Evolutionary conservation across 2,113 vertebrate species (phyloP), one percentile per base, ranked within the genome.

Genomic region (Vulpes ferrilata): DNA sequence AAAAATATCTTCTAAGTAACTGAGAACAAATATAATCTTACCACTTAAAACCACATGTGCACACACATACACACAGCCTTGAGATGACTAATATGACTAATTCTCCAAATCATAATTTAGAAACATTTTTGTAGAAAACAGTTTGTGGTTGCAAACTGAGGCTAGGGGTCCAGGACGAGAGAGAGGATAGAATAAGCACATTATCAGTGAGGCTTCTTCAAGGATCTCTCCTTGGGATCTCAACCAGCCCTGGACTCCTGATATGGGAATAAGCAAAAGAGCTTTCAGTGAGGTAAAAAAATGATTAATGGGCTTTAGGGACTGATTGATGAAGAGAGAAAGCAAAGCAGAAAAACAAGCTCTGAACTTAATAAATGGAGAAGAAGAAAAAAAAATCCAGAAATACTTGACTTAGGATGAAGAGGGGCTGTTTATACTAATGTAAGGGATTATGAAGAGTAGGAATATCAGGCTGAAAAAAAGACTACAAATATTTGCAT

Each of bases 261-360:
- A 93, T 92, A 87, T 73, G 96, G 97, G 90, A 96, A 84, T 95
- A 87, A 97, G 89, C 92, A 84, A 94, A 89, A 67, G 81, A 73
- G 76, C 92, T 95, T 92, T 90, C 92, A 91, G 83, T 92, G 84
- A 87, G 92, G 83, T 88, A 84, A 95, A 85, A 86, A 96, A 82
- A 97, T 96, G 97, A 98, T 98, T 95, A 98, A 98, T 98, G 96
- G 92, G 83, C 48, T 90, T 93, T 71, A 84, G 96, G 80, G 74
- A 51, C 32, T 97, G 98, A 95, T 76, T 88, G 93, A 98, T 98
- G 95, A 96, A 97, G 69, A 96, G 76, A 95, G 55, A 97, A 97
- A 95, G 69, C 30, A 97, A 96, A 84, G 86, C 89, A 96, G 91
- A 95, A 97, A 97, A 98, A 96, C 38, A 93, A 98, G 88, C 65